A percentile compares a stretch with the other conserved stretches of the same genome.
These are phyloP conservation scores for Clupea harengus DNA, from an alignment of 2,113 vertebrate genomes.

Conservation along the genomic window DNA sequence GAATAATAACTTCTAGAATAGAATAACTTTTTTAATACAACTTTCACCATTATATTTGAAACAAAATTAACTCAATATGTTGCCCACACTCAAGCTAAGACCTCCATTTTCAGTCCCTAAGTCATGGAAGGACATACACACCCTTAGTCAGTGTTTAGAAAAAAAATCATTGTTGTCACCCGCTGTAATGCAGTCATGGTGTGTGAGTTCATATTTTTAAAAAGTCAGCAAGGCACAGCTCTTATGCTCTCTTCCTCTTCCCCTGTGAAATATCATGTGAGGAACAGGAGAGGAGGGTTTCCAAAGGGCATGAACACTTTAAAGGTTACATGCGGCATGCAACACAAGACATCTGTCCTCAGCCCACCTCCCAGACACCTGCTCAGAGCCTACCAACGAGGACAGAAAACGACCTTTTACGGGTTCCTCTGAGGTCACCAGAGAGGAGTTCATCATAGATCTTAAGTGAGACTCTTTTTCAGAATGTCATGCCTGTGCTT, in stretches of 20 bases:
- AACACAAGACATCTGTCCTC: slow-evolving; percentile 32
- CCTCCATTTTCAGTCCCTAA: neutral
- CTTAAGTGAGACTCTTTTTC: neutral
- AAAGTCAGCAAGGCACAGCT: neutral
- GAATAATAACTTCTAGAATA: no score
- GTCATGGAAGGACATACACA: neutral
- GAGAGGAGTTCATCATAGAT: neutral
- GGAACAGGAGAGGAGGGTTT: slow-evolving; percentile 18
- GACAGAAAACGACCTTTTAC: neutral
- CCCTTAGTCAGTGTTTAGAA: neutral
- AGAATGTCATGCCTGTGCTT: neutral
- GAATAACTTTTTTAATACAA: neutral
- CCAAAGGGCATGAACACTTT: slow-evolving; percentile 36
- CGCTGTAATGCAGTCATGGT: neutral
- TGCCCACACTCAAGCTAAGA: neutral
- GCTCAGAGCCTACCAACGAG: slow-evolving; percentile 5
- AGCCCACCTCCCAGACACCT: slow-evolving; percentile 20
- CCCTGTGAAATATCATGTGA: neutral
- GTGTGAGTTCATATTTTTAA: neutral
- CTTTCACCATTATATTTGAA: no score
- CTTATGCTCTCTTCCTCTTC: neutral
- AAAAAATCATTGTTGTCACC: neutral
- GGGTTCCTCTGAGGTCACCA: neutral
- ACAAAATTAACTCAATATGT: no score
- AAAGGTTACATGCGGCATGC: slow-evolving; percentile 41